These are phyloP conservation scores for Australoheros facetus DNA, from an alignment of 2,797 vertebrate genomes.

Conservation along the genomic window DNA sequence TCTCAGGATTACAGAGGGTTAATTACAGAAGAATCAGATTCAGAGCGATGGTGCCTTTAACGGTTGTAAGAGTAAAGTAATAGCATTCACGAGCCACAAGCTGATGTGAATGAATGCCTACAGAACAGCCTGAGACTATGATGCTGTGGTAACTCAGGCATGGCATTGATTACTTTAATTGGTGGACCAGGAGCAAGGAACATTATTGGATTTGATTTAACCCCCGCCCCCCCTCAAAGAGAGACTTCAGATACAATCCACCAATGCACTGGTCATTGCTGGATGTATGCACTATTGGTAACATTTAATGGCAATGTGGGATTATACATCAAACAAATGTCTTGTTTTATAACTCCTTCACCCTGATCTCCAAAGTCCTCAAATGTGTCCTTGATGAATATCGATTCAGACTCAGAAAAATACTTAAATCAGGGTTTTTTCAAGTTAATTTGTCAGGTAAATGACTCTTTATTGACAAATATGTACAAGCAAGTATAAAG, in stretches of 20 bases:
- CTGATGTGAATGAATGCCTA: conserved; percentile 34
- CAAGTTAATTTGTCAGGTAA: conserved; percentile 11
- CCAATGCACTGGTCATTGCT: conserved; percentile 55
- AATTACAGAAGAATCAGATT: conserved; percentile 71
- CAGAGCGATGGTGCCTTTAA: conserved; percentile 52
- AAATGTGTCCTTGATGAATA: conserved; percentile 29
- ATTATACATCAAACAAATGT: conserved; percentile 52
- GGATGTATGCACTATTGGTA: conserved; percentile 33
- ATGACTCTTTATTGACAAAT: conserved; percentile 9
- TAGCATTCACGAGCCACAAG: conserved; percentile 45
- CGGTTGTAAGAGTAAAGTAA: conserved; percentile 50
- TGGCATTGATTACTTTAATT: conserved; percentile 73
- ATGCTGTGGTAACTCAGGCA: conserved; percentile 54
- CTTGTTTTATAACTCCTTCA: conserved; percentile 9
- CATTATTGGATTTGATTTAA: conserved; percentile 69
- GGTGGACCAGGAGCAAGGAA: conserved; percentile 47
- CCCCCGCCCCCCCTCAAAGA: neutral
- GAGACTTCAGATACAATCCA: conserved; percentile 59
- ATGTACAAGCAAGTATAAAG: neutral
- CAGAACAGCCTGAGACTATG: conserved; percentile 17
- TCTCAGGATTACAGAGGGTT: conserved; percentile 73
- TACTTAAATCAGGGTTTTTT: conserved; percentile 27
- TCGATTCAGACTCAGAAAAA: conserved; percentile 27
- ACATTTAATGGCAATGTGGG: conserved; percentile 44
- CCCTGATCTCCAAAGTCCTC: conserved; percentile 13